Percentiles rank a stretch among this genome's conserved stretches.
These are phyloP conservation scores for Ceratothoa steindachneri DNA, from an alignment of 2,888 invertebrate genomes.

Conservation along the genomic window DNA sequence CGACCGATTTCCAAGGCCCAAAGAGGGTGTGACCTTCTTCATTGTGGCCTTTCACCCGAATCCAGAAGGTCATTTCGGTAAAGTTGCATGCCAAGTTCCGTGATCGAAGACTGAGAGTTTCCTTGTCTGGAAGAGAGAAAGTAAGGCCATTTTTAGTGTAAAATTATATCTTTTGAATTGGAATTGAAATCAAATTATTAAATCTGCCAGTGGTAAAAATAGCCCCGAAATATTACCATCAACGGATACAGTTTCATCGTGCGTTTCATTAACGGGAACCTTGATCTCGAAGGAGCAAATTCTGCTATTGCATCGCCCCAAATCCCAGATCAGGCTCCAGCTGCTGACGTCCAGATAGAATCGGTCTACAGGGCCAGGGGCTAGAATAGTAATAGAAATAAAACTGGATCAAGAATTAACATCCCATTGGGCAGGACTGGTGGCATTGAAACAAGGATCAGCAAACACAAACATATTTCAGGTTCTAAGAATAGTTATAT, in stretches of 20 bases:
- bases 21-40: background rate
- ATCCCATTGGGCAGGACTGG: background rate
- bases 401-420: background rate
- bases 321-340: background rate
- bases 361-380: constrained; percentile 14
- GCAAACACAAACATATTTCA: too few species aligned
- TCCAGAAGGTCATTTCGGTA: background rate
- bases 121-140: background rate
- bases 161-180: background rate
- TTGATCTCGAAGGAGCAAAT: constrained; percentile 15
- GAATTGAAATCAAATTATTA: too few species aligned
- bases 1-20: constrained; percentile 2
- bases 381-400: background rate
- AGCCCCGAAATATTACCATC: too few species aligned
- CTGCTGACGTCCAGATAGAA: constrained; percentile 13
- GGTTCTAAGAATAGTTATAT: background rate
- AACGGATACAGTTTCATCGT: background rate
- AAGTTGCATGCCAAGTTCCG: background rate
- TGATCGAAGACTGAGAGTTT: background rate
- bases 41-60: constrained; percentile 5
- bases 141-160: background rate
- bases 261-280: background rate
- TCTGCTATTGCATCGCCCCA: constrained; percentile 15
- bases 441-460: background rate
- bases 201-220: too few species aligned